Base-by-base conservation (phyloP, 2,888 invertebrate species). In the Hartigia nigra region DNA sequence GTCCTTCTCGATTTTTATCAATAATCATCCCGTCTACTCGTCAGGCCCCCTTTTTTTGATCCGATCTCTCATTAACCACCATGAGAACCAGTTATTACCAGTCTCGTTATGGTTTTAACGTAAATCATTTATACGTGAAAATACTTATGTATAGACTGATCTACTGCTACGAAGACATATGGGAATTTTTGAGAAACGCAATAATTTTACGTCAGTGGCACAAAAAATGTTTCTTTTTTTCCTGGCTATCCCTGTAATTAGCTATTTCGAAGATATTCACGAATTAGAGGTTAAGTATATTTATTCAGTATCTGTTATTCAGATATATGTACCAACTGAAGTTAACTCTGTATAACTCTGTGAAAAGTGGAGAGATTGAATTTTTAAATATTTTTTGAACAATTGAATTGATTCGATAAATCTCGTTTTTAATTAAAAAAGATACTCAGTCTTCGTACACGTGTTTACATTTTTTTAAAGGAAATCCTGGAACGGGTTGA, bases 1-100 rank as follows among this genome's bases (percentile, higher is more conserved):
- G 55, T 55, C 72, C 72, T 31, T 32, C 31, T 31, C n/a, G 72
- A 72, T 72, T 72, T 55, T 72, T 31, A 72, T 72, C 72, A 72
- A 72, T 31, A 72, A 31, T 72, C 31, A 55, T 55, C 23, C 55
- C 23, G 55, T 55, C 9, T 14, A 55, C 9, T 55, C 9, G 23
- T 9, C 23, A 2, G 55, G 55, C 23, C 14, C 2, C 9, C 23
- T 55, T 55, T 55, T 23, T 5, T 9, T 55, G 55, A 55, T 23
- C 23, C 55, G 23, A 23, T 55, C 55, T 23, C 9, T 55, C 55
- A 23, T 55, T 55, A 55, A 55, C 1, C 23, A 55, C 2, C 55
- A 23, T 55, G 55, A 14, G 55, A 55, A 55, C 55, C 23, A 55
- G 55, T 55, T 55, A 55, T 55, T 55, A 55, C 55, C n/a, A n/a